Evolutionary conservation across 2,888 invertebrate genomes (phyloP).

Genomic region (Strigamia maritima): DNA sequence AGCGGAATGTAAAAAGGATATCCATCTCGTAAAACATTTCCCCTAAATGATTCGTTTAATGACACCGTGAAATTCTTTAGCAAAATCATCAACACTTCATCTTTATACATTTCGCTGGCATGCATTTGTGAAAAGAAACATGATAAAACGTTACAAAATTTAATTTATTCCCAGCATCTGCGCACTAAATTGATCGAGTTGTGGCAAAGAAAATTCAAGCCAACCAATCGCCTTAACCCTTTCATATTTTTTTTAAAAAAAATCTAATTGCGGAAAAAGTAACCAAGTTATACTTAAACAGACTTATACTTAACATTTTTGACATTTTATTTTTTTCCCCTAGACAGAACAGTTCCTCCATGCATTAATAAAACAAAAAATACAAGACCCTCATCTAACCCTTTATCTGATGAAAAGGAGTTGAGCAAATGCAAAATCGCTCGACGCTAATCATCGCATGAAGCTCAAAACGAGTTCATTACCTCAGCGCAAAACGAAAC

Average conservation of each 20-base stretch:
- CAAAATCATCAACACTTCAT: slow-evolving; percentile 28
- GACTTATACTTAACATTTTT: too few species aligned
- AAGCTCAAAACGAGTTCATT: slow-evolving; percentile 13
- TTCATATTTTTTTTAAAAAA: neutral
- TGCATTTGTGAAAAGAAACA: slow-evolving; percentile 2
- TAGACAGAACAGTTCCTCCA: neutral
- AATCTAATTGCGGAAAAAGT: neutral
- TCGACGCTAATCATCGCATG: slow-evolving; percentile 16
- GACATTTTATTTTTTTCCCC: neutral
- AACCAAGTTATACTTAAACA: slow-evolving; percentile 15
- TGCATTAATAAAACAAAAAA: neutral
- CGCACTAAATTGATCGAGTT: slow-evolving; percentile 25
- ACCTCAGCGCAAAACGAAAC: slow-evolving; percentile 24
- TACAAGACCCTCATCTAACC: neutral
- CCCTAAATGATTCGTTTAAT: neutral
- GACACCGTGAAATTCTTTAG: slow-evolving; percentile 10
- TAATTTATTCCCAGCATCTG: slow-evolving; percentile 18
- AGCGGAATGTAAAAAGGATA: neutral
- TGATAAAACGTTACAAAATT: slow-evolving; percentile 32
- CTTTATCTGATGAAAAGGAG: neutral
- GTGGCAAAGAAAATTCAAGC: slow-evolving; percentile 14
- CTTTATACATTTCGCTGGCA: slow-evolving; percentile 26
- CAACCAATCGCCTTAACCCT: slow-evolving; percentile 15
- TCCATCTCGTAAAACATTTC: neutral
- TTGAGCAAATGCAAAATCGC: slow-evolving; percentile 30